A percentile compares a stretch with the other conserved stretches of the same genome.
Conservation (phyloP, 2,888 invertebrate species). For the Tribolium freemani region DNA sequence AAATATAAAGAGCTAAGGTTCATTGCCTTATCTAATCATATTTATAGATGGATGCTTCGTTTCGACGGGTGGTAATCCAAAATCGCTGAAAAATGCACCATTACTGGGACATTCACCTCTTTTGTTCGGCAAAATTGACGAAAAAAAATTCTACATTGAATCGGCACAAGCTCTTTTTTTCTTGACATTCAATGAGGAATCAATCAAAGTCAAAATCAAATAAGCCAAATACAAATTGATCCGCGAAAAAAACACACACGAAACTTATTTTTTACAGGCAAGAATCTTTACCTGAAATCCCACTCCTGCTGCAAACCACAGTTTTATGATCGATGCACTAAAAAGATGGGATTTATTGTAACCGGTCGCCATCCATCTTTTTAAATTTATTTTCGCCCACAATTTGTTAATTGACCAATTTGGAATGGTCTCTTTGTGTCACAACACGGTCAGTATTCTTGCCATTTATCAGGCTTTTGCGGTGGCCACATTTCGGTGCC, state of each 20-base stretch:
- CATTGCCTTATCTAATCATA: conserved; percentile 52
- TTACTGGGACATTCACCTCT: conserved; percentile 21
- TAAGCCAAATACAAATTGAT: conserved; percentile 25
- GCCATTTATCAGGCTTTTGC: not conserved
- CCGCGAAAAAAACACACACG: conserved; percentile 4
- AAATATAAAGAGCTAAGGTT: conserved; percentile 50
- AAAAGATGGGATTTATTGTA: conserved; percentile 16
- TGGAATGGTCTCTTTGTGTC: not conserved
- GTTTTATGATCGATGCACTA: conserved; percentile 31
- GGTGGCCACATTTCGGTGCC: not conserved
- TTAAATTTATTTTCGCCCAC: conserved; percentile 28
- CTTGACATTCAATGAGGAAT: conserved; percentile 14
- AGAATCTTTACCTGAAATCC: conserved; percentile 34
- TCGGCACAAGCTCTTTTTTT: conserved; percentile 7
- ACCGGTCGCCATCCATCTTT: conserved; percentile 15
- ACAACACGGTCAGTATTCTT: not conserved
- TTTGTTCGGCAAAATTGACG: conserved; percentile 17
- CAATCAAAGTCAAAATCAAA: conserved; percentile 32
- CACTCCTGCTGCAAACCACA: conserved; percentile 19
- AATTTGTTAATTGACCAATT: conserved; percentile 13
- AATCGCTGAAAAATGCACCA: conserved; percentile 25
- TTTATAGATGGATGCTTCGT: conserved; percentile 42
- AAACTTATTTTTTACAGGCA: conserved; percentile 11
- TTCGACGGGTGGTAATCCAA: conserved; percentile 18
- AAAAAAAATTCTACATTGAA: conserved; percentile 9